phyloP scores from a whole-genome alignment of 2,797 vertebrate species.

The Artibeus lituratus region DNA sequence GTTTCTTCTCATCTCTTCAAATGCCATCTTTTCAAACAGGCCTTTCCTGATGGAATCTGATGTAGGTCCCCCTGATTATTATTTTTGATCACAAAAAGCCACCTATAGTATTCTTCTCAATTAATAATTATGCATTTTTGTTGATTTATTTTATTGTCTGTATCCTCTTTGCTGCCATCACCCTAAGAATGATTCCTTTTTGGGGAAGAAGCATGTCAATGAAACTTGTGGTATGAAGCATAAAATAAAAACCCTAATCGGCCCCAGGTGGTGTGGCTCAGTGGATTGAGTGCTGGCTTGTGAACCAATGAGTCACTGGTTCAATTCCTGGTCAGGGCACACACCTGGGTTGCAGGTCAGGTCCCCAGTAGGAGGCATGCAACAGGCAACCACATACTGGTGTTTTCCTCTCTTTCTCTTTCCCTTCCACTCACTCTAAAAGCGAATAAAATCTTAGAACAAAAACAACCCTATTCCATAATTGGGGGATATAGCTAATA shows the following conservation, averaged over 20 bases:
- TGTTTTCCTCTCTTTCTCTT: too few species aligned
- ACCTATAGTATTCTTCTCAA: neutral
- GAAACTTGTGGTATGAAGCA: neutral
- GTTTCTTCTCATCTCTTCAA: too few species aligned
- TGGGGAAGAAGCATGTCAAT: neutral
- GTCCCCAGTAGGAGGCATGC: too few species aligned
- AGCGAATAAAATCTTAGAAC: neutral
- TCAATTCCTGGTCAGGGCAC: too few species aligned
- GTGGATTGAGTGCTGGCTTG: too few species aligned
- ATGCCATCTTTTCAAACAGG: neutral
- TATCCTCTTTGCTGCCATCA: neutral
- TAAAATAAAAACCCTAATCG: neutral
- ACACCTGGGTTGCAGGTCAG: too few species aligned
- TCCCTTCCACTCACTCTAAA: too few species aligned
- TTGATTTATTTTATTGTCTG: neutral
- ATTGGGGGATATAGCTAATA: neutral
- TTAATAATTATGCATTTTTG: neutral
- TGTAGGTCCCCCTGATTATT: neutral
- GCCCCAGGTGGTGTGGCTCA: too few species aligned
- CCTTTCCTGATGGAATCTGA: neutral
- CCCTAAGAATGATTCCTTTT: neutral
- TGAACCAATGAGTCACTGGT: too few species aligned
- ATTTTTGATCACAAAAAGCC: neutral
- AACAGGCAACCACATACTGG: too few species aligned
- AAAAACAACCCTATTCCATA: neutral